Conservation (phyloP, 2,888 invertebrate genomes). For the Tromatobia lineatoria region DNA sequence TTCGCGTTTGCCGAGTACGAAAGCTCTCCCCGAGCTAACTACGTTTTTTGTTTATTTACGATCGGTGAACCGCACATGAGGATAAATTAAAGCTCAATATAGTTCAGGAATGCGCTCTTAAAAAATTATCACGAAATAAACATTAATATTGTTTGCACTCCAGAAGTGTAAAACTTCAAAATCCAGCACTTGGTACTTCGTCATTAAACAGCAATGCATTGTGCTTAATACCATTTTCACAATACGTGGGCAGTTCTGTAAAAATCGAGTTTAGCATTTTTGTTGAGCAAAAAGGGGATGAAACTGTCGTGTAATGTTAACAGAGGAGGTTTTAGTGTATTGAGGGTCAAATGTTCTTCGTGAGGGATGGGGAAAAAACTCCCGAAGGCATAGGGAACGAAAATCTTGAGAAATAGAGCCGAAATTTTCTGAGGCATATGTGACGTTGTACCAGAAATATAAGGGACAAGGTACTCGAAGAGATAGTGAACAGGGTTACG, state of each 20-base stretch:
- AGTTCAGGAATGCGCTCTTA: background rate
- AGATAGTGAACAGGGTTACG: no score
- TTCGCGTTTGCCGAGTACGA: background rate
- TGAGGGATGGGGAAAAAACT: no score
- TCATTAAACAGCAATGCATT: background rate
- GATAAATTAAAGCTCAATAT: background rate
- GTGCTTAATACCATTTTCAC: background rate
- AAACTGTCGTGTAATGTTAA: background rate
- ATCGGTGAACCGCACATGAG: background rate
- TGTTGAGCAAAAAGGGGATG: background rate
- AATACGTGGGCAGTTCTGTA: background rate
- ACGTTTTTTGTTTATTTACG: conserved; percentile 10
- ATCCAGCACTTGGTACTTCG: background rate
- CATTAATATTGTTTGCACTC: background rate
- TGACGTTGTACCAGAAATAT: no score
- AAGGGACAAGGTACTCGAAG: no score
- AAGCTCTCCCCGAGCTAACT: background rate
- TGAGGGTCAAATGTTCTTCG: no score
- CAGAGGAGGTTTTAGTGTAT: no score
- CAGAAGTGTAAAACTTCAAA: background rate
- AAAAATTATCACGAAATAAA: background rate
- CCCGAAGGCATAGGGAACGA: no score
- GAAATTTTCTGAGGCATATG: no score
- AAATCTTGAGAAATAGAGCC: no score
- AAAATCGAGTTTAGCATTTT: background rate